Evolutionary conservation across 2,888 invertebrate species (phyloP).

Genomic region (Dione vanillae): DNA sequence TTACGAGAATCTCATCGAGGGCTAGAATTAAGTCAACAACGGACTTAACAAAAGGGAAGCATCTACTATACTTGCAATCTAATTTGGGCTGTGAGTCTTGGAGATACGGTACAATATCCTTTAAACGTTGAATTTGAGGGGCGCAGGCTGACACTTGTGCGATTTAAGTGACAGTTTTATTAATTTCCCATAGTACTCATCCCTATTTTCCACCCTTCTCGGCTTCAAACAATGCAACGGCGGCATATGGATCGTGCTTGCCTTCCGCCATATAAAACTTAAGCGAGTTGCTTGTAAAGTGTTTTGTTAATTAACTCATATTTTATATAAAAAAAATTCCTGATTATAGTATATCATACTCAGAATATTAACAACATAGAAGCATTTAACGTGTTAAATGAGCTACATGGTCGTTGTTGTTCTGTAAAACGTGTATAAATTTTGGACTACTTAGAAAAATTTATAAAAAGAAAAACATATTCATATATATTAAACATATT

Average conservation of each 20-base stretch:
- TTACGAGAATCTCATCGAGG: constrained; percentile 70
- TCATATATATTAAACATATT: neutral
- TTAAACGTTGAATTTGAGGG: constrained; percentile 60
- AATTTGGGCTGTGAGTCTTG: constrained; percentile 55
- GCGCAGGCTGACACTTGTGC: constrained; percentile 74
- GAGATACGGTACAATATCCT: constrained; percentile 53
- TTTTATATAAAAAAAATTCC: constrained; percentile 20
- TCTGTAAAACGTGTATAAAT: neutral
- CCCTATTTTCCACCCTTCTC: constrained; percentile 77
- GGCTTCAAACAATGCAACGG: constrained; percentile 73
- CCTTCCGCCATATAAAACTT: constrained; percentile 54
- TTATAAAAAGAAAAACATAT: neutral
- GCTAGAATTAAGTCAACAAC: constrained; percentile 78
- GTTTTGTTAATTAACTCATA: constrained; percentile 30
- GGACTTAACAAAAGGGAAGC: constrained; percentile 69
- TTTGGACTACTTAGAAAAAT: neutral
- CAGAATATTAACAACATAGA: neutral
- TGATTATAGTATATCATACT: constrained; percentile 7
- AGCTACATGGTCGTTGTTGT: neutral
- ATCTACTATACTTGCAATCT: constrained; percentile 38
- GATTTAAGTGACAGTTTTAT: constrained; percentile 90
- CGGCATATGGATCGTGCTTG: constrained; percentile 70
- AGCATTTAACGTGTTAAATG: neutral
- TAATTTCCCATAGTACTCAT: constrained; percentile 86
- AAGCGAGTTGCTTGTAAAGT: constrained; percentile 39